A percentile compares a stretch with the other conserved stretches of the same genome.
Evolutionary conservation across 2,113 vertebrate species (phyloP).

Genomic region (Trogon surrucura): DNA sequence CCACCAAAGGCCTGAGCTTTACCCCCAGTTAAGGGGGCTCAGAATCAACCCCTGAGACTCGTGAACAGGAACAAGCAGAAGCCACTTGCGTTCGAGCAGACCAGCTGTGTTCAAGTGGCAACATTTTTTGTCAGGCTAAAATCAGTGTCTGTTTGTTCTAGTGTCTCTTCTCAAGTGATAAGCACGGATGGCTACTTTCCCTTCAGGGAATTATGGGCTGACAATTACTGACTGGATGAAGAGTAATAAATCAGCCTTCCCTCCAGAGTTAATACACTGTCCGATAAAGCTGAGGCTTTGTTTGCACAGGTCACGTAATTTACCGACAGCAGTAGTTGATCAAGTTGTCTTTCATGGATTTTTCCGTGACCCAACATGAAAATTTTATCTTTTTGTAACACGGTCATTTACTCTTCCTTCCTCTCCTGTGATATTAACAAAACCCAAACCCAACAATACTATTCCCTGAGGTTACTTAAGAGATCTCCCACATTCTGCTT

Average conservation of each 20-base stretch:
- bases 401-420: not conserved
- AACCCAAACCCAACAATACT: not conserved
- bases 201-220: not conserved
- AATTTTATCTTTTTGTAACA: not conserved
- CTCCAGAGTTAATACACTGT: not conserved
- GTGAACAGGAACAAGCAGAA: not conserved
- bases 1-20: fast-evolving
- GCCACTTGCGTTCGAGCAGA: not conserved
- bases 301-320: not conserved
- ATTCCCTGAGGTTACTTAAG: not conserved
- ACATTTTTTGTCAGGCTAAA: not conserved
- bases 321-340: not conserved
- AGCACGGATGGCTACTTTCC: not conserved
- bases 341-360: not conserved
- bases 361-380: not conserved
- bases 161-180: not conserved
- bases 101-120: not conserved
- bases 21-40: not conserved
- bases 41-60: not conserved
- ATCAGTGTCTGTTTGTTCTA: not conserved
- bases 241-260: conserved; percentile 2
- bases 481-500: not conserved
- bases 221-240: not conserved
- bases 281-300: not conserved
- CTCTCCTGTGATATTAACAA: not conserved